Base-by-base conservation (phyloP, 2,888 invertebrate genomes). In the Phymatocera aterrima region DNA sequence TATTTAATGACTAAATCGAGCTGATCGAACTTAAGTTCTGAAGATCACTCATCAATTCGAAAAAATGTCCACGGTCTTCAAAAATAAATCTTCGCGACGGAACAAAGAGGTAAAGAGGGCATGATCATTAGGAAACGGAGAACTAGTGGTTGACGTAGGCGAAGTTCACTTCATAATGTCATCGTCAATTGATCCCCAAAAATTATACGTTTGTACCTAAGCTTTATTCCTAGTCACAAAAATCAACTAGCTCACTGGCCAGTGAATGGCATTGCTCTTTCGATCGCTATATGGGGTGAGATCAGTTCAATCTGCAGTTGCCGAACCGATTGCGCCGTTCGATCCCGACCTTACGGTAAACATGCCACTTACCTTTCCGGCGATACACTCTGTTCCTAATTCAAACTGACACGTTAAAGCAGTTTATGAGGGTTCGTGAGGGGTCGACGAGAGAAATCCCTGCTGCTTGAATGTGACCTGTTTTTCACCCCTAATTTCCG, bases 401-500 rank as follows among this genome's bases (percentile, higher is more conserved):
- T 64, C 64, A 64, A n/a, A 64, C 64, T 64, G 64, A 64, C 64
- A 64, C 64, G 37, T 64, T 31, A 15, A 21, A 10, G 10, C 10
- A 37, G 37, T 37, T 64, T 64, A n/a, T 37, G 37, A 64, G 64
- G 64, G 37, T 64, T 34, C 64, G n/a, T 21, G 31, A 37, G 64
- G 37, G 64, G 37, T 37, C 21, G 64, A 21, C 8, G 64, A 12
- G 34, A 21, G 64, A 37, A 64, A 64, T 28, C 34, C 12, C 64
- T 24, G 64, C n/a, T 5, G 34, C n/a, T 64, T 37, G 12, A 8
- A 64, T 37, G 37, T 64, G 18, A 10, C 37, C 37, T 34, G 34
- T n/a, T 64, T 64, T 64, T 64, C 37, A 21, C 37, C 64, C 64
- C 64, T 37, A 64, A 64, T 64, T 18, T 64, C 64, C 64, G n/a